These are phyloP conservation scores for Sebastes schlegelii DNA, from an alignment of 2,113 vertebrate genomes.

Conservation along the genomic window DNA sequence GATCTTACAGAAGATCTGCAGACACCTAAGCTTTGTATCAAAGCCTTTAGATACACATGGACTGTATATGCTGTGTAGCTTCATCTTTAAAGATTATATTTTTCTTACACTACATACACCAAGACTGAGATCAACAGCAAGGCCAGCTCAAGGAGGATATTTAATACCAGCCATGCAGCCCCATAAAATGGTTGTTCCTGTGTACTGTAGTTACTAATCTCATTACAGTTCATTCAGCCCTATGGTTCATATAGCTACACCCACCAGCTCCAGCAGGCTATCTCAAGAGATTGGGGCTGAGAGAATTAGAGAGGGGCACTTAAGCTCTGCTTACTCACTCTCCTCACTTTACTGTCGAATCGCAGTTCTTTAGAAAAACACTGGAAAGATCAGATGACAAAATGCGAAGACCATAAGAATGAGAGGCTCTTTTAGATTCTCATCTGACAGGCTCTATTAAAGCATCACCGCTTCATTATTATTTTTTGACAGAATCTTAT, in stretches of 20 bases:
- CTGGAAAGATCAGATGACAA: constrained; percentile 66
- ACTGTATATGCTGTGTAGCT: not conserved
- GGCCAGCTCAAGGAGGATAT: constrained; percentile 48
- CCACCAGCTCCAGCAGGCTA: constrained; percentile 59
- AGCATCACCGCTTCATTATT: constrained; percentile 25
- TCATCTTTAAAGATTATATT: constrained; percentile 42
- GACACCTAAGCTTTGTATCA: constrained; percentile 2
- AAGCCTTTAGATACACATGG: not conserved
- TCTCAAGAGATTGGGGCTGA: constrained; percentile 67
- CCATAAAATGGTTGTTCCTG: constrained; percentile 65
- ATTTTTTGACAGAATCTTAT: constrained; percentile 4
- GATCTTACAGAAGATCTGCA: constrained; percentile 9
- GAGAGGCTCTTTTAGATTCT: constrained; percentile 37
- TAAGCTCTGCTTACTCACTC: constrained; percentile 66
- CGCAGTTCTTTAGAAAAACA: constrained; percentile 49
- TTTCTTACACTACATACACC: constrained; percentile 11
- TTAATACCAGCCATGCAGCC: constrained; percentile 53
- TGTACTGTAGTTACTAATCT: constrained; percentile 73
- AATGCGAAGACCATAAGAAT: constrained; percentile 31
- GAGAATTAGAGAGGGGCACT: constrained; percentile 73
- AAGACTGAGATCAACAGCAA: constrained; percentile 48
- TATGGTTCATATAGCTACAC: constrained; percentile 57
- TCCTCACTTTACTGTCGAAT: constrained; percentile 54
- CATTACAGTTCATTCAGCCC: constrained; percentile 71
- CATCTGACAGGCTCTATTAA: constrained; percentile 44